Percentiles rank a stretch among this genome's conserved stretches.
These are phyloP conservation scores for Drosophila truncata DNA, from an alignment of 1,140 invertebrate genomes.

Conservation along the genomic window DNA sequence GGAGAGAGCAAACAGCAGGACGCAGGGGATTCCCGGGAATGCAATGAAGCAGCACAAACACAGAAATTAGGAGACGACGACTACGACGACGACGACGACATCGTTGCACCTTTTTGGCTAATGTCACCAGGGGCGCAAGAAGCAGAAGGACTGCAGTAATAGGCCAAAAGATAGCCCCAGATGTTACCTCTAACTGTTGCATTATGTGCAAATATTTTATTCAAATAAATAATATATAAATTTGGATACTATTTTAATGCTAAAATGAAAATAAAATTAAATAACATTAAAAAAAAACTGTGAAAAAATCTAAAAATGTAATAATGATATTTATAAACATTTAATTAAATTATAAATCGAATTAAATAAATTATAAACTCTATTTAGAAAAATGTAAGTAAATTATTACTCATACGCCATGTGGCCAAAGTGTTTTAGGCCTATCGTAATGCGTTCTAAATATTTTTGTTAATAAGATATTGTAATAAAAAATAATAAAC, in stretches of 20 bases:
- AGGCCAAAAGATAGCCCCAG: background rate
- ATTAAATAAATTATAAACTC: too few relatives aligned
- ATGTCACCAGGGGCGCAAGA: constrained; percentile 53
- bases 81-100: constrained; percentile 42
- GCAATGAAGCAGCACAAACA: constrained; percentile 79
- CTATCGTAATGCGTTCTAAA: background rate
- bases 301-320: too few relatives aligned
- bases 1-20: background rate
- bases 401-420: background rate
- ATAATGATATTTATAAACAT: background rate
- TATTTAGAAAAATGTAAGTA: too few relatives aligned
- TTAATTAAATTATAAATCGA: background rate
- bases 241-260: background rate
- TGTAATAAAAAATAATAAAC: too few relatives aligned
- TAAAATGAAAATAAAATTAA: background rate
- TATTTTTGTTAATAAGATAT: too few relatives aligned
- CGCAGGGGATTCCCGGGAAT: constrained; percentile 32
- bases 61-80: constrained; percentile 69
- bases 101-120: constrained; percentile 77
- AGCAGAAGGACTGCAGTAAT: constrained; percentile 24
- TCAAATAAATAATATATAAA: too few relatives aligned
- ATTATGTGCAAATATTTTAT: background rate
- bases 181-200: constrained; percentile 7
- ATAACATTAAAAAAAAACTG: too few relatives aligned
- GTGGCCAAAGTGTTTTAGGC: background rate